Evolutionary conservation across 2,113 vertebrate genomes (phyloP).

Genomic region (Panurus biarmicus): DNA sequence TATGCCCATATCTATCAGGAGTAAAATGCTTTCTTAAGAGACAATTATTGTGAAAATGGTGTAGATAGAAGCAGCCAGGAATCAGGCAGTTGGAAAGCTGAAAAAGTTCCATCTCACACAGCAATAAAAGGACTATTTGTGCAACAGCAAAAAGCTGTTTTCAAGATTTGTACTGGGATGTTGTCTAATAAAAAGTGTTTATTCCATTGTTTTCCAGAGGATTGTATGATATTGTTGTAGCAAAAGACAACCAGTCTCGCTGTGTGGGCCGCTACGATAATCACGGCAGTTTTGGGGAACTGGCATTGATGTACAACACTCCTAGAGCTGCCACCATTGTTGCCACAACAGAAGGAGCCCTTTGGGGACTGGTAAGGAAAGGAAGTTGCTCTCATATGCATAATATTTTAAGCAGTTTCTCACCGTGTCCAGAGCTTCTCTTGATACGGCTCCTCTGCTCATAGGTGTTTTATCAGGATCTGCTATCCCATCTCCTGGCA

Average conservation of each 20-base stretch:
- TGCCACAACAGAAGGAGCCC: conserved; percentile 87
- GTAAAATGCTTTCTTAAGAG: background rate
- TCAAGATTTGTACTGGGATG: background rate
- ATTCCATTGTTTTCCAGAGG: conserved; percentile 75
- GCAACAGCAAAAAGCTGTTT: background rate
- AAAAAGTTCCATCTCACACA: background rate
- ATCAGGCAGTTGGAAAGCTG: background rate
- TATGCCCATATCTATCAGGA: background rate
- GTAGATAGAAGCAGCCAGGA: background rate
- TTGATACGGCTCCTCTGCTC: background rate
- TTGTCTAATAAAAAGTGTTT: conserved; percentile 31
- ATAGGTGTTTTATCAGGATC: background rate
- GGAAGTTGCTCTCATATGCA: background rate
- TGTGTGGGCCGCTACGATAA: conserved; percentile 93
- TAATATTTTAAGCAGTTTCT: background rate
- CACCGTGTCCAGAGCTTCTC: background rate
- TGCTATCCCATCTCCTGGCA: background rate
- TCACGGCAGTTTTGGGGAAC: conserved; percentile 95
- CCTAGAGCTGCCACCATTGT: conserved; percentile 94
- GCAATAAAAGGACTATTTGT: background rate
- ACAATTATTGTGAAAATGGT: background rate
- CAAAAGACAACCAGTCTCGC: conserved; percentile 76
- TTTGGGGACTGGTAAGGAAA: conserved; percentile 93
- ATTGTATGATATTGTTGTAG: conserved; percentile 88
- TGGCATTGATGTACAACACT: conserved; percentile 99